Base-by-base conservation (phyloP, 2,888 invertebrate species). In the Rotaria socialis region DNA sequence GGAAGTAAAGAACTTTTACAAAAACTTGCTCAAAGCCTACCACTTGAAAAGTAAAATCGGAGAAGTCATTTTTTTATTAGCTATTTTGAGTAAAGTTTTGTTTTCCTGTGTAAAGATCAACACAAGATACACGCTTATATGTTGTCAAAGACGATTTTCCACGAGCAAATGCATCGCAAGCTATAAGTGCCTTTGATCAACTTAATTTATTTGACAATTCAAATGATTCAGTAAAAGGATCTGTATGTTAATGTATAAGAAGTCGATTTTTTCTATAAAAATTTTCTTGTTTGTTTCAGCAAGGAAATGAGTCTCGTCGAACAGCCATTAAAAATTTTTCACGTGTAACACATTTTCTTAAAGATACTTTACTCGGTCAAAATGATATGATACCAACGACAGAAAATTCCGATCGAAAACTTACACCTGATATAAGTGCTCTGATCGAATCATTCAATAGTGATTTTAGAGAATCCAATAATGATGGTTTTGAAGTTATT, bases 291-390 rank as follows among this genome's bases (percentile, higher is more conserved):
- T 35, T 5, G 3, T 35, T 67, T 67, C 19, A 67, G 35, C 2
- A 16, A 19, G 35, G 19, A 67, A 35, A 35, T n/a, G 80, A 80
- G 24, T 96, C 96, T 0, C 95, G 95, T 89, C 94, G 94, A 89
- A 94, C 95, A 0, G 94, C 96, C 0, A 91, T 95, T 92, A 94
- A 94, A 89, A 94, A 95, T 1, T 95, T 96, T 91, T 94, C 95
- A 47, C 96, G 95, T 92, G 93, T 96, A 47, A 94, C 95, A 22
- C 94, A 95, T 91, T 94, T 94, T 90, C 94, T 93, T 89, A 91
- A 93, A 92, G 93, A 93, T 91, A 92, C 90, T 27, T 88, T 91
- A 43, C 22, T 60, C 84, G 35, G 88, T 87, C 41, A 41, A 85
- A 85, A 55, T 85, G 35, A 85, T 84, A 24, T 87, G 10, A 80